Evolutionary conservation across 2,888 invertebrate genomes (phyloP), one percentile per base, ranked within the genome.

Genomic region (Volucella inanis): DNA sequence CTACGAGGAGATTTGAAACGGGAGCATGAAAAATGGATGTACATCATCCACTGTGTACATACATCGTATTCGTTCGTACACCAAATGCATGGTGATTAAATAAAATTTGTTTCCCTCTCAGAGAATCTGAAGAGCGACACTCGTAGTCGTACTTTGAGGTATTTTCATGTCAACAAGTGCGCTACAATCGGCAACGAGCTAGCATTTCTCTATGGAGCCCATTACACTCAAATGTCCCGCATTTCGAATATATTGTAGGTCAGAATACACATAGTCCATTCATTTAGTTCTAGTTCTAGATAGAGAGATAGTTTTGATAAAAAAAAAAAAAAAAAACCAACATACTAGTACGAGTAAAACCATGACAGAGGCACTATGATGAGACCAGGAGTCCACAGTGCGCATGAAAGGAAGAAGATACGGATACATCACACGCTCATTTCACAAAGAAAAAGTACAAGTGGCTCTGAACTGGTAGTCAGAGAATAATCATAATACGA

Each of bases 351-450:
- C 41, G 4, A 8, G n/a, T 45, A 22, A 15, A 43, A 50, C 43
- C 49, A 64, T 57, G 77, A 78, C 71, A 65, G 59, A 47, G 52
- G 61, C 61, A 71, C 2, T 15, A 39, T 18, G 45, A 50, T 74
- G 78, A 74, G 31, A 2, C 83, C 68, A 83, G 78, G 72, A 70
- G 59, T 57, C 15, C 52, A 59, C 52, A 84, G 64, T 85, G 84
- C 84, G 84, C 84, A 85, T 85, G 84, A 80, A 54, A 85, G 84
- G 84, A 85, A 85, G 80, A 76, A 65, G 76, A 80, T 80, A 85
- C 49, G 12, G 8, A 14, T 54, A 67, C 31, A 52, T 39, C 64
- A 50, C 49, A 47, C 39, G 74, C 64, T 65, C 65, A 65, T 59
- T 64, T 68, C 50, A 65, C 10, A 43, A 12, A 62, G 54, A 31